These are phyloP conservation scores for Hydropsyche betteni DNA, from an alignment of 2,888 invertebrate genomes.

Conservation along the genomic window DNA sequence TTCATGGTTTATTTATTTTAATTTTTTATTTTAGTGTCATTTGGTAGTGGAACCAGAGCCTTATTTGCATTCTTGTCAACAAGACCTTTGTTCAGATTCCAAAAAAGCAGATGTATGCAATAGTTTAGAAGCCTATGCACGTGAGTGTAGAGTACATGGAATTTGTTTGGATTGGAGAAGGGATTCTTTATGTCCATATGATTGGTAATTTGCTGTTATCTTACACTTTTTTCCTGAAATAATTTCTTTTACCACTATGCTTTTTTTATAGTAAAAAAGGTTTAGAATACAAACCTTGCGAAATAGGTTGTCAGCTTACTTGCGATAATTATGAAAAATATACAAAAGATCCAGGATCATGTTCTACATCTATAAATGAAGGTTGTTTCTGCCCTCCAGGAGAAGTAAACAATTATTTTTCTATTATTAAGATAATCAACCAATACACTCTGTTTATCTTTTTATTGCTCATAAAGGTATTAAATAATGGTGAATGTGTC, in stretches of 20 bases:
- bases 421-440: background rate
- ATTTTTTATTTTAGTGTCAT: slow-evolving; percentile 68
- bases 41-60: slow-evolving; percentile 74
- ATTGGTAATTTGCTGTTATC: slow-evolving; percentile 62
- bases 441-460: background rate
- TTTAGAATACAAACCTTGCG: slow-evolving; percentile 66
- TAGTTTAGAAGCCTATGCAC: slow-evolving; percentile 75
- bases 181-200: slow-evolving; percentile 70
- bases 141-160: slow-evolving; percentile 74
- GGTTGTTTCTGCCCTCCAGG: slow-evolving; percentile 88
- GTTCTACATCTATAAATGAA: slow-evolving; percentile 67
- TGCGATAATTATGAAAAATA: slow-evolving; percentile 70
- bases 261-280: slow-evolving; percentile 55
- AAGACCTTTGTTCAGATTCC: slow-evolving; percentile 70
- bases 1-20: background rate
- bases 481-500: slow-evolving; percentile 78
- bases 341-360: slow-evolving; percentile 60
- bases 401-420: slow-evolving; percentile 60
- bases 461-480: slow-evolving; percentile 61
- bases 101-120: slow-evolving; percentile 70
- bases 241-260: background rate
- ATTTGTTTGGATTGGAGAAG: slow-evolving; percentile 80
- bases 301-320: slow-evolving; percentile 70
- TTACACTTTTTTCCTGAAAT: slow-evolving; percentile 8
- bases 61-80: slow-evolving; percentile 75